Conservation (phyloP, 1,140 invertebrate genomes). For the Eumaeus atala region DNA sequence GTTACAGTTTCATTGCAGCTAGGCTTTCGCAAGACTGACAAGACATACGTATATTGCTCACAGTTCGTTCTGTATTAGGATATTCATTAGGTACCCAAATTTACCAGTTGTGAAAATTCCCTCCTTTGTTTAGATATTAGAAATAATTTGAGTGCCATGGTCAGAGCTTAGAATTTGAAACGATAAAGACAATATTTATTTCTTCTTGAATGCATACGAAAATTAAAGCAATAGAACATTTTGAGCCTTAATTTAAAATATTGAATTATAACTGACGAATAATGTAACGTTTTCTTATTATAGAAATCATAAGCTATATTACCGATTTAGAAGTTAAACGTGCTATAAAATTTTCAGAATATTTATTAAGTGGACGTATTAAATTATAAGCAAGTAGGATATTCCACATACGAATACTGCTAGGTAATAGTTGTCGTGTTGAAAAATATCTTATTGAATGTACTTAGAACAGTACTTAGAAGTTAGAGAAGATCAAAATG, state of each 20-base stretch:
- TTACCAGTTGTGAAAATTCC: constrained; percentile 63
- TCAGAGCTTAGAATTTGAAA: constrained; percentile 58
- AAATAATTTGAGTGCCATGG: constrained; percentile 66
- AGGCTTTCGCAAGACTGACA: constrained; percentile 64
- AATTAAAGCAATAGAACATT: constrained; percentile 21
- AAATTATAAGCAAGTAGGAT: constrained; percentile 56
- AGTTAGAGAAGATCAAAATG: constrained; percentile 38
- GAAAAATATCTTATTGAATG: constrained; percentile 41
- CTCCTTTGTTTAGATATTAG: constrained; percentile 36
- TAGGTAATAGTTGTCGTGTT: constrained; percentile 43
- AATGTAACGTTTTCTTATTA: neutral
- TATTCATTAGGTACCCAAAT: constrained; percentile 6
- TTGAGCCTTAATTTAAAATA: constrained; percentile 21
- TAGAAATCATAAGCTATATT: constrained; percentile 6
- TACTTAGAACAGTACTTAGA: too few relatives aligned
- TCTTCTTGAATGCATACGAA: constrained; percentile 18
- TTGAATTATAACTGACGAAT: neutral
- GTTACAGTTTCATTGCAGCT: constrained; percentile 53
- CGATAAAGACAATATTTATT: constrained; percentile 63
- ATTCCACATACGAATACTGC: constrained; percentile 41
- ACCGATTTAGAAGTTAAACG: constrained; percentile 25
- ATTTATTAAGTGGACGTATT: constrained; percentile 65
- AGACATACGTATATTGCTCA: constrained; percentile 66
- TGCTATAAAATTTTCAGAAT: constrained; percentile 60
- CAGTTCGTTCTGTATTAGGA: constrained; percentile 16